Conservation (phyloP, 2,113 vertebrate species). For the Zeus faber region DNA sequence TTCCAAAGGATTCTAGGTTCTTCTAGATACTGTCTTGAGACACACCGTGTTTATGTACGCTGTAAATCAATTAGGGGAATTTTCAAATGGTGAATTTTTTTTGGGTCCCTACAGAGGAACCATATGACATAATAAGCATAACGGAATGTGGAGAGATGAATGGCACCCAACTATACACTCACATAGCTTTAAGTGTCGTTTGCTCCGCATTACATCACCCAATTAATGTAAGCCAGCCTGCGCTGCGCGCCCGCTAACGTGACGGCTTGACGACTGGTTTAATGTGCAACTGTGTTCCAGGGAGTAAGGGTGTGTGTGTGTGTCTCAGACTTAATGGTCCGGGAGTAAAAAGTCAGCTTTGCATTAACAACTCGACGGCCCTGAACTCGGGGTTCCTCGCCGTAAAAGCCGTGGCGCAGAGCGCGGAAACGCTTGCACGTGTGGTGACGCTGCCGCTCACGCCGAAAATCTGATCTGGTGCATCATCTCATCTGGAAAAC, state of each 20-base stretch:
- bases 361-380: constrained; percentile 3
- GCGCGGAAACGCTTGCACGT: neutral
- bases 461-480: neutral
- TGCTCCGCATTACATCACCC: constrained; percentile 57
- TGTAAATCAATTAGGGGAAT: constrained; percentile 24
- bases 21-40: no score
- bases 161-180: constrained; percentile 27
- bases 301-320: constrained; percentile 36
- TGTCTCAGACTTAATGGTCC: constrained; percentile 21
- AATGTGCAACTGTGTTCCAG: no score
- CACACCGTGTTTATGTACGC: no score
- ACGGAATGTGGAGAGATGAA: constrained; percentile 23
- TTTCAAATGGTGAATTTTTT: constrained; percentile 14
- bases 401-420: constrained; percentile 8
- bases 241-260: constrained; percentile 21
- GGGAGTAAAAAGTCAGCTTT: constrained; percentile 11
- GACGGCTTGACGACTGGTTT: constrained; percentile 50
- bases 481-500: constrained; percentile 27
- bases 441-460: constrained; percentile 19
- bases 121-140: constrained; percentile 14
- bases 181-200: constrained; percentile 33
- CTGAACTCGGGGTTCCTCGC: neutral
- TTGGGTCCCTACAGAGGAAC: constrained; percentile 15
- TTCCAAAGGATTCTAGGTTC: no score
- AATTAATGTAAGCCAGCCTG: constrained; percentile 40